Conservation (phyloP, 1,140 invertebrate species). For the Vanessa atalanta region DNA sequence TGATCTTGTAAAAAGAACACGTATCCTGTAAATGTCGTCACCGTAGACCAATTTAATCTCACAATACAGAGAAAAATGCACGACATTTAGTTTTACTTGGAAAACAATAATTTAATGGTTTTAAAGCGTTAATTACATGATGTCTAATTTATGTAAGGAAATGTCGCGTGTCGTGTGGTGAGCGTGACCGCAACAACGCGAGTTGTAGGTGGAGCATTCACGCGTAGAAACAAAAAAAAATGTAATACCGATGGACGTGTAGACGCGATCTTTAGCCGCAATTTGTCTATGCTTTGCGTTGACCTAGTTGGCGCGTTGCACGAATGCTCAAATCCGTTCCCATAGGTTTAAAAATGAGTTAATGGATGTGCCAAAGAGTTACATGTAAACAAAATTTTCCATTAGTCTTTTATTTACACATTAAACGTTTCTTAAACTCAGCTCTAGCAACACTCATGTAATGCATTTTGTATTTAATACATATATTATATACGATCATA, state of each 20-base stretch:
- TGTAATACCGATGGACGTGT: conserved; percentile 20
- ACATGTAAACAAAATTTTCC: too few relatives aligned
- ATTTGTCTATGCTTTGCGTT: conserved; percentile 28
- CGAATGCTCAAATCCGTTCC: conserved; percentile 15
- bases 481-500: too few relatives aligned
- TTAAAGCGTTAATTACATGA: conserved; percentile 36
- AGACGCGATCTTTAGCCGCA: conserved; percentile 26
- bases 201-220: conserved; percentile 29
- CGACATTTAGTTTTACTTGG: conserved; percentile 12
- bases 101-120: conserved; percentile 26
- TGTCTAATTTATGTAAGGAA: conserved; percentile 27
- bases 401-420: too few relatives aligned
- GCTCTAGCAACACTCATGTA: too few relatives aligned
- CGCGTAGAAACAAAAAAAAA: conserved; percentile 13
- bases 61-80: not conserved
- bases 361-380: not conserved
- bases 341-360: conserved; percentile 12
- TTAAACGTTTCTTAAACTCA: too few relatives aligned
- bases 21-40: not conserved
- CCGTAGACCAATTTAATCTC: not conserved
- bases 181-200: conserved; percentile 37
- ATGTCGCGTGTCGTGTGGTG: conserved; percentile 36
- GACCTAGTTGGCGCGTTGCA: conserved; percentile 32
- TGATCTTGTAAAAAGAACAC: not conserved
- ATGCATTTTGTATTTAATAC: too few relatives aligned